phyloP scores from a whole-genome alignment of 2,113 vertebrate species.

The Patagioenas fasciata region DNA sequence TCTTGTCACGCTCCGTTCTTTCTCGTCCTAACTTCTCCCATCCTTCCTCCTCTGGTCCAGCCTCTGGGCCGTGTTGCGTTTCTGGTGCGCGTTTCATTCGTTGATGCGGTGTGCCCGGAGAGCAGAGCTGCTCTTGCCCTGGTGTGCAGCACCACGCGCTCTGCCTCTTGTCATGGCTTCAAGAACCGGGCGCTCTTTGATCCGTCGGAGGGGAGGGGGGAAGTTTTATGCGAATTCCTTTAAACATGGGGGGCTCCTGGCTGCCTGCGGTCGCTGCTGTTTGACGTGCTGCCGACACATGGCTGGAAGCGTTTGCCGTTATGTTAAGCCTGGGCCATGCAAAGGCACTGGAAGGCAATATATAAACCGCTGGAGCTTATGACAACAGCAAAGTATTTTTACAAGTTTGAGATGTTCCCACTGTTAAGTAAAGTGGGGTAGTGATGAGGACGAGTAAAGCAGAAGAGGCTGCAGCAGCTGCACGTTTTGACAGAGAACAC shows the following conservation, averaged over 20 bases:
- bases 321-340: not conserved
- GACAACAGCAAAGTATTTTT: not conserved
- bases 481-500: not conserved
- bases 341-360: not conserved
- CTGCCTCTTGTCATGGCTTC: not conserved
- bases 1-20: fast-evolving
- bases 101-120: not conserved
- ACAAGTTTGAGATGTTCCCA: not conserved
- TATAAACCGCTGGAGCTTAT: not conserved
- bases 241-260: not conserved
- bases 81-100: not conserved
- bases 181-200: not conserved
- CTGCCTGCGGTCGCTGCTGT: not conserved
- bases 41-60: not conserved
- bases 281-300: not conserved
- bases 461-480: not conserved
- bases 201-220: not conserved
- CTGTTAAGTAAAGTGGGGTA: not conserved
- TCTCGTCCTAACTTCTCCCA: not conserved
- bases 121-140: not conserved
- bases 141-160: not conserved
- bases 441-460: not conserved
- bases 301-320: not conserved
- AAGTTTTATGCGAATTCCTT: not conserved
- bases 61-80: fast-evolving